Evolutionary conservation across 2,113 vertebrate genomes (phyloP).

Genomic region (Bambusicola thoracicus): DNA sequence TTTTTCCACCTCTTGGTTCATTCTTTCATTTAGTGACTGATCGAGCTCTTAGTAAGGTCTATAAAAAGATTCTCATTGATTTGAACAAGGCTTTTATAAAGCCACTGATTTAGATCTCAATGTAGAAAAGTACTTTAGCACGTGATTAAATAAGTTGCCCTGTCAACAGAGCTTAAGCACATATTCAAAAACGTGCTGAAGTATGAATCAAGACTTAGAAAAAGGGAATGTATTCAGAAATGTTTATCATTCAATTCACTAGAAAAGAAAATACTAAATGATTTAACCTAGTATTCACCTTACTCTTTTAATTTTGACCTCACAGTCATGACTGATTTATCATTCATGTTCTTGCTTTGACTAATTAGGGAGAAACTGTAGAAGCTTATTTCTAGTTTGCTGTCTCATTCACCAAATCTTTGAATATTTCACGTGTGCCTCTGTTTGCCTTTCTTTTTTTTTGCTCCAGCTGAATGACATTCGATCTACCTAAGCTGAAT

Average conservation of each 20-base stretch:
- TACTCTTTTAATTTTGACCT: constrained; percentile 2
- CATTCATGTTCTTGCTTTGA: neutral
- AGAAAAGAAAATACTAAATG: neutral
- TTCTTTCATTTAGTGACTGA: constrained; percentile 2
- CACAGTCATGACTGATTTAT: neutral
- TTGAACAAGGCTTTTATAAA: constrained; percentile 11
- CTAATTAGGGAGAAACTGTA: neutral
- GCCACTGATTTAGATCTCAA: constrained; percentile 32
- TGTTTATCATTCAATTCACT: neutral
- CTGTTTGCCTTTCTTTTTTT: neutral
- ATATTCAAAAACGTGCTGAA: neutral
- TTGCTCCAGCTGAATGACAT: neutral
- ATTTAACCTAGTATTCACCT: neutral
- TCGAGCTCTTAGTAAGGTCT: constrained; percentile 2
- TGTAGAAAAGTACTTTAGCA: constrained; percentile 40
- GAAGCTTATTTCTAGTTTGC: neutral
- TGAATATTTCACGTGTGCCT: neutral
- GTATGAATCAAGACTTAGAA: neutral
- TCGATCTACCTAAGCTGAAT: neutral
- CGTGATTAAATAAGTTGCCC: constrained; percentile 38
- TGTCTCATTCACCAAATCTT: neutral
- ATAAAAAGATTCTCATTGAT: constrained; percentile 41
- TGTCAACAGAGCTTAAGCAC: constrained; percentile 33
- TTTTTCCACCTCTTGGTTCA: constrained; percentile 15
- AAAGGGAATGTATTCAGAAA: constrained; percentile 38